These are phyloP conservation scores for Anorthoa munda DNA, from an alignment of 2,888 invertebrate species.

Conservation along the genomic window DNA sequence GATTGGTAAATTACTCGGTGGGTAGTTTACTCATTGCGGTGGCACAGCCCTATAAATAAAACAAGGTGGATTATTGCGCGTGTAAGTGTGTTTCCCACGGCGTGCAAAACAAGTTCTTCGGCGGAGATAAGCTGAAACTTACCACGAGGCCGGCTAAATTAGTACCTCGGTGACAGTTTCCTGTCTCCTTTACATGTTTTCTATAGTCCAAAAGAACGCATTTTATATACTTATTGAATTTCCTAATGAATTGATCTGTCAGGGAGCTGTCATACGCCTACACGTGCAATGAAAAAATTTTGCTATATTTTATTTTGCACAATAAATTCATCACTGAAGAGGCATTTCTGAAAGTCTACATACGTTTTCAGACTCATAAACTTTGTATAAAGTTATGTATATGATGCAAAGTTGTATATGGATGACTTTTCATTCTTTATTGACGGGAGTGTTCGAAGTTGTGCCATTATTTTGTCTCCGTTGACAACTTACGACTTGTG, in stretches of 20 bases:
- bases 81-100: slow-evolving; percentile 89
- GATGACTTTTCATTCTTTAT: not conserved
- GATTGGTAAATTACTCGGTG: slow-evolving; percentile 67
- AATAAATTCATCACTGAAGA: not conserved
- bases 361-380: not conserved
- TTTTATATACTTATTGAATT: slow-evolving; percentile 49
- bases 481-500: slow-evolving; percentile 1
- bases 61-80: slow-evolving; percentile 85
- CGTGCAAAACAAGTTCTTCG: slow-evolving; percentile 87
- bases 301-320: slow-evolving; percentile 1
- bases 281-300: slow-evolving; percentile 1
- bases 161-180: slow-evolving; percentile 88
- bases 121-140: slow-evolving; percentile 87
- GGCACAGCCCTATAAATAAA: slow-evolving; percentile 85
- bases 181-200: slow-evolving; percentile 81
- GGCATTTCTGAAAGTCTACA: slow-evolving; percentile 4
- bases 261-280: not conserved
- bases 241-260: slow-evolving; percentile 25
- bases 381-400: too few species aligned
- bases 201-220: slow-evolving; percentile 61
- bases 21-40: slow-evolving; percentile 63
- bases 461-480: slow-evolving; percentile 23
- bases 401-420: too few species aligned
- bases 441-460: slow-evolving; percentile 3
- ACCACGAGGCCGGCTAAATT: slow-evolving; percentile 86